phyloP scores from a whole-genome alignment of 1,140 invertebrate species.

The Anastatus disparis region DNA sequence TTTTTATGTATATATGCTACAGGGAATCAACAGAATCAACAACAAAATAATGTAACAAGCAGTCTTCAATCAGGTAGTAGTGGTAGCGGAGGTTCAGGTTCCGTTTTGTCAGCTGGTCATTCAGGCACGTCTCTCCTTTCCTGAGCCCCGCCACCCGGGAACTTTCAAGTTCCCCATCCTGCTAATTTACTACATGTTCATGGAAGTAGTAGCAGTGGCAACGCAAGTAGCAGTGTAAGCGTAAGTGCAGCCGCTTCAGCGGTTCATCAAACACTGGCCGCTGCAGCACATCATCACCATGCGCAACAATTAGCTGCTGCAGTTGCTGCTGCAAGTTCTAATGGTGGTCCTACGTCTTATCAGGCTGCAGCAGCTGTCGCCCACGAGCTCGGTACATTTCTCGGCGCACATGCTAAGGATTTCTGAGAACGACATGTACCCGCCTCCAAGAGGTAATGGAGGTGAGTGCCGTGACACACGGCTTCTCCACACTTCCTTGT shows the following conservation, averaged over 20 bases:
- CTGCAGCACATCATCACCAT: slow-evolving; percentile 60
- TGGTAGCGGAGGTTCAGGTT: slow-evolving; percentile 21
- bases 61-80: slow-evolving; percentile 23
- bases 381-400: slow-evolving; percentile 61
- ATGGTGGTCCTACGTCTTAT: slow-evolving; percentile 52
- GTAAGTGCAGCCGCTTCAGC: neutral
- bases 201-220: slow-evolving; percentile 46
- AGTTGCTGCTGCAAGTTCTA: slow-evolving; percentile 37
- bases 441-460: slow-evolving; percentile 55
- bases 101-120: slow-evolving; percentile 63
- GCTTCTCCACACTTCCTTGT: too few species aligned
- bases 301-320: slow-evolving; percentile 40
- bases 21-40: slow-evolving; percentile 61
- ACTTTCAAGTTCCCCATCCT: slow-evolving; percentile 66
- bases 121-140: slow-evolving; percentile 61
- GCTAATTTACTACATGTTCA: slow-evolving; percentile 64
- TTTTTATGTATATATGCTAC: too few species aligned
- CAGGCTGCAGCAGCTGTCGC: slow-evolving; percentile 46
- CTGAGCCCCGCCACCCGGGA: slow-evolving; percentile 68
- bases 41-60: slow-evolving; percentile 29
- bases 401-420: slow-evolving; percentile 62
- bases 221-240: slow-evolving; percentile 28
- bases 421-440: slow-evolving; percentile 60
- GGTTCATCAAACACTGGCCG: slow-evolving; percentile 55
- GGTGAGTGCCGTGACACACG: neutral